Evolutionary conservation across 2,888 invertebrate genomes (phyloP).

Genomic region (Iselma pallidipennis): DNA sequence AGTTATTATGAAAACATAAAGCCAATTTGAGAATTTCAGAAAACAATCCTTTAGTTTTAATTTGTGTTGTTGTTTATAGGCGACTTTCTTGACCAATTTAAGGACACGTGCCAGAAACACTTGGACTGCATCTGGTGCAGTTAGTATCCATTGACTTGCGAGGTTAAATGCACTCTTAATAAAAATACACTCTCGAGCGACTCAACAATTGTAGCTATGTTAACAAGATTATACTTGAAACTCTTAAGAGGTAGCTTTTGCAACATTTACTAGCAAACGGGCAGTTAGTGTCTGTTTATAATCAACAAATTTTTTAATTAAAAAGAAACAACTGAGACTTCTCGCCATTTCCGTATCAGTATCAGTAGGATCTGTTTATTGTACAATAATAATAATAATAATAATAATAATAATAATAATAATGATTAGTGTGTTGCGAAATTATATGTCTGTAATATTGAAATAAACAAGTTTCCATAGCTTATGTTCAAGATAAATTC

Average conservation of each 20-base stretch:
- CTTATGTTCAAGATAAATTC: constrained; percentile 31
- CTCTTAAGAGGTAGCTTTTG: not conserved
- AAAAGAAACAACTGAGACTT: too few relatives aligned
- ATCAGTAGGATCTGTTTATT: too few relatives aligned
- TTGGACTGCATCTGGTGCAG: not conserved
- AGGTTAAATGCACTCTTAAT: not conserved
- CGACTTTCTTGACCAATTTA: not conserved
- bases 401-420: too few relatives aligned
- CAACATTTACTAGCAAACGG: too few relatives aligned
- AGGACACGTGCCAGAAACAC: not conserved
- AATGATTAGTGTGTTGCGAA: too few relatives aligned
- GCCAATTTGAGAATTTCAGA: not conserved
- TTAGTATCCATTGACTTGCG: not conserved
- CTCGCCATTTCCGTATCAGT: too few relatives aligned
- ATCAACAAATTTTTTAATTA: too few relatives aligned
- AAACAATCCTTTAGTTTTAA: not conserved
- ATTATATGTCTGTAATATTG: constrained; percentile 34
- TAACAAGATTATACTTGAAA: not conserved
- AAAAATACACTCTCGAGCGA: not conserved
- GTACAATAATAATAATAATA: too few relatives aligned
- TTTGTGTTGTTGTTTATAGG: not conserved
- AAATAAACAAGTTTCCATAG: constrained; percentile 31
- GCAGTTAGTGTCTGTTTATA: not conserved
- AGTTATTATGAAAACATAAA: not conserved
- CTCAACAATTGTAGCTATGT: not conserved